Evolutionary conservation across 1,140 invertebrate genomes (phyloP), one percentile per base, ranked within the genome.

Genomic region (Coboldia fuscipes): DNA sequence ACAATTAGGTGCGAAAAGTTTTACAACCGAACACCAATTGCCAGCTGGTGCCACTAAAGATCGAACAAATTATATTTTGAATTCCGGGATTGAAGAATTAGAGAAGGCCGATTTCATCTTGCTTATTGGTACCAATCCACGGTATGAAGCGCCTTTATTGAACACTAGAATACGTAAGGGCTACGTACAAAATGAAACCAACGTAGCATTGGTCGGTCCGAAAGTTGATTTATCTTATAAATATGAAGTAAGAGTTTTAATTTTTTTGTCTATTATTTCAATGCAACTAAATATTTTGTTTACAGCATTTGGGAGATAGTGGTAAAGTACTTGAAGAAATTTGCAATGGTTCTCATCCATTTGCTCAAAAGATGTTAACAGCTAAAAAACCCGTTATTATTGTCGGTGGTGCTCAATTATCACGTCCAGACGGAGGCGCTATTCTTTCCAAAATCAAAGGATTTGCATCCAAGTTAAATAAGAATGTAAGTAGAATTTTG

Each of bases 71-170:
- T 97, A 97, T 51, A 52, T 97, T 21, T 56, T 96, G 8, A 97
- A 97, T 52, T 79, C 79, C 20, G 75, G 65, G 45, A 96, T 97
- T 59, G 44, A 42, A 61, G 77, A 75, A 22, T 61, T 94, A 16
- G 93, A 98, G 61, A 76, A 96, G 43, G 80, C 90, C 10, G 96
- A 99, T 62, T 66, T 86, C 17, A 65, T 97, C 18, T 55, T 99
- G 3, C 59, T 99, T 3, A 74, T 99, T 45, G 96, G 94, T 39
- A 93, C 89, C 4, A 99, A 99, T 66, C 86, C 92, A 1, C 69
- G 96, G 36, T 93, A 84, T 52, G 94, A 99, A 63, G 93, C 96
- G n/a, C 90, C 96, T 6, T 56, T 98, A 6, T 63, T 98, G 12
- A 99, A 99, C 62, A 80, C 93, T 0, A 70, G 94, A 42, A 74